A percentile compares a stretch with the other conserved stretches of the same genome.
phyloP scores from a whole-genome alignment of 2,888 invertebrate genomes.

The Eudemis profundana region DNA sequence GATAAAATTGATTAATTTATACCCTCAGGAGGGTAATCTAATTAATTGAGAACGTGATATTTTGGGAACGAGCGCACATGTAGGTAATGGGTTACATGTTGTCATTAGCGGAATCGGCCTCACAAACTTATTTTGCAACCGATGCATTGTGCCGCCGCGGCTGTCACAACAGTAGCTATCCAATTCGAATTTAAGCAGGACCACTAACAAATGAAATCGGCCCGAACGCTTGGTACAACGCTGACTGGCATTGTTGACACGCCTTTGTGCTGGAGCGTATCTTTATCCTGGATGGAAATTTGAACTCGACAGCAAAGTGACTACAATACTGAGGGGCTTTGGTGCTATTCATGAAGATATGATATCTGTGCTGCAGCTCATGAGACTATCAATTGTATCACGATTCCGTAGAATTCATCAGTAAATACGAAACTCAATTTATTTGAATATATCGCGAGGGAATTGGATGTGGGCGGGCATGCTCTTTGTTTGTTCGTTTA shows the following conservation, averaged over 20 bases:
- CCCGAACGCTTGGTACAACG: neutral
- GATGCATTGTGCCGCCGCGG: constrained; percentile 21
- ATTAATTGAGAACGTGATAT: too few species aligned
- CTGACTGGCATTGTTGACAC: constrained; percentile 13
- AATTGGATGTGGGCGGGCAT: constrained; percentile 36
- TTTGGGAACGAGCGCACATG: too few species aligned
- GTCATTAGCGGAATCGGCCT: neutral
- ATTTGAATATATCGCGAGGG: constrained; percentile 40
- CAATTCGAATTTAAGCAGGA: constrained; percentile 59
- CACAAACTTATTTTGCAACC: constrained; percentile 2
- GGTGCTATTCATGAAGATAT: constrained; percentile 13
- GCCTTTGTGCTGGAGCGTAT: constrained; percentile 14
- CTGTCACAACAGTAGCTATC: constrained; percentile 55
- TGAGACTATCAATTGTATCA: constrained; percentile 26
- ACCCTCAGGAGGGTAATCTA: too few species aligned
- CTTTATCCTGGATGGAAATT: constrained; percentile 25
- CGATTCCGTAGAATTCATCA: constrained; percentile 29
- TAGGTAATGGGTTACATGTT: neutral
- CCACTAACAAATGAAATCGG: constrained; percentile 54
- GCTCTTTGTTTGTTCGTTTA: constrained; percentile 44
- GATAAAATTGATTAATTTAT: too few species aligned
- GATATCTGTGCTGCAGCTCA: constrained; percentile 22
- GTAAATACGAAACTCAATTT: constrained; percentile 30
- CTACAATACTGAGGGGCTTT: constrained; percentile 15
- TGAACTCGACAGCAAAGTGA: constrained; percentile 23